Evolutionary conservation across 2,797 vertebrate genomes (phyloP), one percentile per base, ranked within the genome.

Genomic region (Silurus lanzhouensis): DNA sequence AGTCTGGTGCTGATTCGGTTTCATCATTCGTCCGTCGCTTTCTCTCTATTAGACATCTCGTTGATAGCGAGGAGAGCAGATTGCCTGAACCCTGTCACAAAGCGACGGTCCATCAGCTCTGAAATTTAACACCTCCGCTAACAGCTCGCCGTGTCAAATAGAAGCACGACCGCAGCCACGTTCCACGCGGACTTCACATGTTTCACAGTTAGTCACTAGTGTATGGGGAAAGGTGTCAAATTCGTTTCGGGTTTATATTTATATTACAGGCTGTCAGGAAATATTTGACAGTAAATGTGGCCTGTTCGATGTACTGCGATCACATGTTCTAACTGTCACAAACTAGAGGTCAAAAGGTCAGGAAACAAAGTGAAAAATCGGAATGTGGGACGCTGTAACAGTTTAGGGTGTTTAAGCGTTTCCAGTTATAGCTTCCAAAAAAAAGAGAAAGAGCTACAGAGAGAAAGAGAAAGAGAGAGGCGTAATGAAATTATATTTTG

Each of bases 11-110:
- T 84, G 71, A 89, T 85, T 89, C 83, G 38, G 46, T 77, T 84
- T 85, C 74, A 82, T 60, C 66, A 13, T 83, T 79, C 84, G 44
- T 75, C 55, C 25, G 31, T 48, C 57, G 64, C 22, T 67, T 72
- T 58, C 76, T 82, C 44, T 57, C 77, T 89, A 88, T 90, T 89
- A 89, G 82, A 86, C 84, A 68, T 82, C 58, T 84, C 55, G 55
- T 80, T 60, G 85, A 86, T 83, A 79, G 61, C 52, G 83, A 82
- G 66, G 76, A 66, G 80, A 63, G 64, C 61, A 13, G 55, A 57
- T 82, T 78, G 74, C 84, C 75, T 82, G 83, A 61, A 78, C 85
- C 82, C 82, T 85, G 84, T 87, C 87, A 88, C 55, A 71, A 58
- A 25, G 74, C 67, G 82, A 85, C 77, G 85, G 87, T 78, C 83